phyloP scores from a whole-genome alignment of 2,888 invertebrate species.

The Hydraecia micacea region DNA sequence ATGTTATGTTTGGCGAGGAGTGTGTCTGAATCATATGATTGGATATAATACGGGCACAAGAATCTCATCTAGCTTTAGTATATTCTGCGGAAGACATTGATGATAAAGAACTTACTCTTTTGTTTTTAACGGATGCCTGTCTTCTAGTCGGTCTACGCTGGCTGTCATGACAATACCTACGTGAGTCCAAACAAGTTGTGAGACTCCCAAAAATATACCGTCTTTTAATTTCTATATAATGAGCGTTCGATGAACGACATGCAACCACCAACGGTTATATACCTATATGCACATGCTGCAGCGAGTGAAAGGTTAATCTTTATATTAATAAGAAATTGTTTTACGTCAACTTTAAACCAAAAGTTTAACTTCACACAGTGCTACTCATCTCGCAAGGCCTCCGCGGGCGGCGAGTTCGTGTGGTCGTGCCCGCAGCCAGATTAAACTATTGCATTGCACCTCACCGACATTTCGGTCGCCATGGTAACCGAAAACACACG shows the following conservation, averaged over 20 bases:
- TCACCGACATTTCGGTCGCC: slow-evolving; percentile 85
- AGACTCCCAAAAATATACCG: neutral
- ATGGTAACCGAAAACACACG: slow-evolving; percentile 85
- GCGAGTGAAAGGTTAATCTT: neutral
- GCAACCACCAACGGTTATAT: neutral
- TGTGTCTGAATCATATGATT: neutral
- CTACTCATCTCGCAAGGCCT: slow-evolving; percentile 76
- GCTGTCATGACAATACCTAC: neutral
- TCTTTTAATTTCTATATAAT: neutral
- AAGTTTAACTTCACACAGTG: slow-evolving; percentile 60
- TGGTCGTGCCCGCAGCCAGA: slow-evolving; percentile 84
- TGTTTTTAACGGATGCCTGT: neutral
- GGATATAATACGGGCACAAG: neutral
- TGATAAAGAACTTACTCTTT: neutral
- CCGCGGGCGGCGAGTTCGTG: slow-evolving; percentile 82
- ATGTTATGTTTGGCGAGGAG: neutral
- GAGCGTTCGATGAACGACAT: neutral
- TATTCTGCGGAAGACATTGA: neutral
- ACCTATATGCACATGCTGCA: neutral
- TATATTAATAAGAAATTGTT: neutral
- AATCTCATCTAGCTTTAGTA: neutral
- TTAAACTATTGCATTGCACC: slow-evolving; percentile 87
- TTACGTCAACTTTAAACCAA: slow-evolving; percentile 14
- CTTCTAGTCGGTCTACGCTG: neutral
- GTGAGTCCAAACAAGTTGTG: too few relatives aligned